A percentile compares a stretch with the other conserved stretches of the same genome.
Evolutionary conservation across 1,140 invertebrate species (phyloP).

Genomic region (Babylonia areolata): DNA sequence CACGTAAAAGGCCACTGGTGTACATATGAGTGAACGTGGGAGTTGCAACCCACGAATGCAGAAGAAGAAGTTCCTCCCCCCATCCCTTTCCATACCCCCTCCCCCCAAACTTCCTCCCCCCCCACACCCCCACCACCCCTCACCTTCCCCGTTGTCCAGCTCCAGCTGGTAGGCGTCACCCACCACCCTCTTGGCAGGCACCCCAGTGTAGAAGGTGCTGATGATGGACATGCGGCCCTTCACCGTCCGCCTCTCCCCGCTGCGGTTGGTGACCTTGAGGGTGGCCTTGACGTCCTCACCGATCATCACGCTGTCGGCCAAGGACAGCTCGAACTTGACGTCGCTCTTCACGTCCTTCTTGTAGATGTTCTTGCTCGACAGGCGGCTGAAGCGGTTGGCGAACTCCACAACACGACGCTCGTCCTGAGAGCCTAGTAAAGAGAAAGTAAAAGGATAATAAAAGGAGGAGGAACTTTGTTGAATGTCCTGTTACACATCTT

Average conservation of each 20-base stretch:
- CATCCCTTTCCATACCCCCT: no score
- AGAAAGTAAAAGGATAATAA: background rate
- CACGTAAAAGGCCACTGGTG: no score
- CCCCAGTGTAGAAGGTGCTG: conserved; percentile 56
- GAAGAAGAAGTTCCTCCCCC: no score
- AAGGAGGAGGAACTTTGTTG: no score
- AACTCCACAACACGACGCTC: conserved; percentile 54
- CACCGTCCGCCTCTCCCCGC: conserved; percentile 34
- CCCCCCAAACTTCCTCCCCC: no score
- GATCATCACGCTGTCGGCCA: conserved; percentile 35
- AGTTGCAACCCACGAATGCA: no score
- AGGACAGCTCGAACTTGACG: conserved; percentile 43
- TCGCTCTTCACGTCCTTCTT: conserved; percentile 38
- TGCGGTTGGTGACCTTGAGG: conserved; percentile 46
- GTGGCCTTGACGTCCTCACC: conserved; percentile 48
- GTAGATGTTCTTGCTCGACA: conserved; percentile 53
- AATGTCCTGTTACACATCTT: no score
- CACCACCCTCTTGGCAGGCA: conserved; percentile 48
- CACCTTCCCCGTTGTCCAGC: conserved; percentile 42
- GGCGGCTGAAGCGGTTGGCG: conserved; percentile 54
- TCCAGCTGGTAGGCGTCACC: conserved; percentile 31
- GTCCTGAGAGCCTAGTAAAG: conserved; percentile 49
- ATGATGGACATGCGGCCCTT: conserved; percentile 46
- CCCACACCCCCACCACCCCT: no score
- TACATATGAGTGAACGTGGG: no score